phyloP scores from a whole-genome alignment of 2,797 vertebrate species.

The Peromyscus nudipes region DNA sequence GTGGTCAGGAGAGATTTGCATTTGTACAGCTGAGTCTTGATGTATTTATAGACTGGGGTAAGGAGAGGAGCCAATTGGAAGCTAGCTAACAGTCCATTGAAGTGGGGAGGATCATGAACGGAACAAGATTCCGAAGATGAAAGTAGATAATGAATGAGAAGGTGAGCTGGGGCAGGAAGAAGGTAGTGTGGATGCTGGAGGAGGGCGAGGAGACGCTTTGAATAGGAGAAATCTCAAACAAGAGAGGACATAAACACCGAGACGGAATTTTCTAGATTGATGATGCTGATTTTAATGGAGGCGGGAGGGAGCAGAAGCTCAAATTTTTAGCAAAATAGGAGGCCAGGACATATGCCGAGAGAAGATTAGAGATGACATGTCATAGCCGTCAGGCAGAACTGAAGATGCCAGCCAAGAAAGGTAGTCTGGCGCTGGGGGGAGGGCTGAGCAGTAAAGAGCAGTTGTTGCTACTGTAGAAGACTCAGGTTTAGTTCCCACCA shows the following conservation, averaged over 20 bases:
- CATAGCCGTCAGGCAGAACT: not conserved
- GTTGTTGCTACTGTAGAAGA: not conserved
- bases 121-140: not conserved
- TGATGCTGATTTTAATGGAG: not conserved
- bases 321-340: not conserved
- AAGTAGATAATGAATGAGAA: not conserved
- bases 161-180: not conserved
- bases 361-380: not conserved
- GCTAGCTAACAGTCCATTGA: not conserved
- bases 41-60: not conserved
- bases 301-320: not conserved
- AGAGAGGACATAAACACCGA: not conserved
- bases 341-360: not conserved
- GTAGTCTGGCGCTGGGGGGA: not conserved
- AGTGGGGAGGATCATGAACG: not conserved
- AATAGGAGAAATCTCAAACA: not conserved
- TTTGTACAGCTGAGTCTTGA: not conserved
- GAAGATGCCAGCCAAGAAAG: not conserved
- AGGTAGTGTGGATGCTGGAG: fast-evolving
- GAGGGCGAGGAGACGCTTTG: not conserved
- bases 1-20: not conserved
- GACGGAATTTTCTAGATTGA: not conserved
- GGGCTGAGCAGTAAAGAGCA: not conserved
- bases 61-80: not conserved
- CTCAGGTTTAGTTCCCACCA: not conserved